phyloP scores from a whole-genome alignment of 2,797 vertebrate species.

The Philypnodon macrostomus region DNA sequence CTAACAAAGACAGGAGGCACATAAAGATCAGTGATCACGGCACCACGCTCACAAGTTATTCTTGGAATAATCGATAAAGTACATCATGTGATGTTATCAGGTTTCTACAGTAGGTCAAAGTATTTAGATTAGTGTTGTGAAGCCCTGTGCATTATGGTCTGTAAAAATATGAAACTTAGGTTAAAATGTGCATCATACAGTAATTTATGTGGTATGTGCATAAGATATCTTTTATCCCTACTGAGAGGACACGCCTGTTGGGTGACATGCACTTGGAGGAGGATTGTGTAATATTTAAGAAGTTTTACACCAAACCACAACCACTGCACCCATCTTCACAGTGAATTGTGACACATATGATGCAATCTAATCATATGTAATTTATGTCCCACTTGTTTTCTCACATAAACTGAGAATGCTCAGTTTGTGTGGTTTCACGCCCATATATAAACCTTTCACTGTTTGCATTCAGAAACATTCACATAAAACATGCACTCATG shows the following conservation, averaged over 20 bases:
- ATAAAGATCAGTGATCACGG: conserved; percentile 8
- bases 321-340: conserved; percentile 18
- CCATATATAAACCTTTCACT: conserved; percentile 30
- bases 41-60: conserved; percentile 2
- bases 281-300: conserved; percentile 19
- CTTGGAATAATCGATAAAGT: neutral
- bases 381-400: conserved; percentile 28
- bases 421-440: conserved; percentile 60
- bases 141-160: no score
- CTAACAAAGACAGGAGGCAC: conserved; percentile 53
- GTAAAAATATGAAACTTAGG: no score
- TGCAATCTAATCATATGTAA: conserved; percentile 57
- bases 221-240: neutral
- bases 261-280: conserved; percentile 38
- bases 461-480: conserved; percentile 63
- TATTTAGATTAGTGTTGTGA: neutral
- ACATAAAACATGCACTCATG: conserved; percentile 73
- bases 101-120: neutral
- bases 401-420: conserved; percentile 53
- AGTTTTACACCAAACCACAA: conserved; percentile 19
- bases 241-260: neutral
- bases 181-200: no score
- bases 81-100: neutral
- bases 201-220: no score
- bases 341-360: conserved; percentile 55